phyloP scores from a whole-genome alignment of 1,140 invertebrate species.

The Drosophila ironensis region DNA sequence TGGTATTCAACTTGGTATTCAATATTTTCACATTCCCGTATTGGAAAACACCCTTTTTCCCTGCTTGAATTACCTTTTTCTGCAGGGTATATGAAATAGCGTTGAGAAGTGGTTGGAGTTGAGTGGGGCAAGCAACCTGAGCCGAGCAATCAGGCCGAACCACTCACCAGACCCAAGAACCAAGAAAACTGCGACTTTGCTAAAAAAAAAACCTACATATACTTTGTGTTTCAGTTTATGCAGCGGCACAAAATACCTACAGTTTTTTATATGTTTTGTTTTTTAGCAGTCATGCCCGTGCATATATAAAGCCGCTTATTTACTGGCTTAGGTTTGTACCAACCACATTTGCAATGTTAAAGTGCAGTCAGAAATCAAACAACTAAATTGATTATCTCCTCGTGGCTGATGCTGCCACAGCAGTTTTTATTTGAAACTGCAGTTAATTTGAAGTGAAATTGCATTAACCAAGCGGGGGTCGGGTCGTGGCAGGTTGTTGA shows the following conservation, averaged over 20 bases:
- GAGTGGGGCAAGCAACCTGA: slow-evolving; percentile 47
- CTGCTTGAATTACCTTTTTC: slow-evolving; percentile 19
- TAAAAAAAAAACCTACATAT: too few relatives aligned
- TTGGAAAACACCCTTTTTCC: too few relatives aligned
- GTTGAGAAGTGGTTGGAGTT: background rate
- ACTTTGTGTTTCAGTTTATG: slow-evolving; percentile 64
- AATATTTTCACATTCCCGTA: too few relatives aligned
- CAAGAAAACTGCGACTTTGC: slow-evolving; percentile 19
- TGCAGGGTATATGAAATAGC: background rate
- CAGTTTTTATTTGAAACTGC: slow-evolving; percentile 47
- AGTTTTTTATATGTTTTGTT: slow-evolving; percentile 8
- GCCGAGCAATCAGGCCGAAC: slow-evolving; percentile 69
- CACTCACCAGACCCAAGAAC: slow-evolving; percentile 35
- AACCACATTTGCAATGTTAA: slow-evolving; percentile 14
- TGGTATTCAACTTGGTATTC: too few relatives aligned
- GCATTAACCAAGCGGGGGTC: slow-evolving; percentile 21
- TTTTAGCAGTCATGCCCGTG: slow-evolving; percentile 20
- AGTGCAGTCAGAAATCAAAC: slow-evolving; percentile 67
- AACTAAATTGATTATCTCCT: slow-evolving; percentile 70
- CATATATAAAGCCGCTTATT: slow-evolving; percentile 29
- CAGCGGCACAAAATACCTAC: slow-evolving; percentile 62
- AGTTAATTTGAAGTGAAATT: slow-evolving; percentile 60
- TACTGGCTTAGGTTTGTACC: slow-evolving; percentile 3
- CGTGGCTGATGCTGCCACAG: slow-evolving; percentile 1
- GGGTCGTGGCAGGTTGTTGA: slow-evolving; percentile 1